Percentiles rank a stretch among this genome's conserved stretches.
These are phyloP conservation scores for Brachypalpus laphriformis DNA, from an alignment of 2,888 invertebrate genomes.

Conservation along the genomic window DNA sequence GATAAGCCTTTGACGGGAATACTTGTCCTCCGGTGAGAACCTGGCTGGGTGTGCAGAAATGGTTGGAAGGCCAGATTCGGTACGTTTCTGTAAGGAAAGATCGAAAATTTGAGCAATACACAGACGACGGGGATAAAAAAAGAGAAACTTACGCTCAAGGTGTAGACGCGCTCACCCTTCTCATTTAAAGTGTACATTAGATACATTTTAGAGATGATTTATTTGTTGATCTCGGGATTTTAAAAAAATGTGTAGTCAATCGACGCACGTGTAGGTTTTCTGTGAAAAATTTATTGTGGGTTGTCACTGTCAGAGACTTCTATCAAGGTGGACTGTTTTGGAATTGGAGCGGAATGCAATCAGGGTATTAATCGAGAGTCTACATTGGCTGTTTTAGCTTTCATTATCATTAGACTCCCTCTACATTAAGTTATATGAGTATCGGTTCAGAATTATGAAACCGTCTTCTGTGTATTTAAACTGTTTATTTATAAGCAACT, in stretches of 20 bases:
- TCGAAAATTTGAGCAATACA: background rate
- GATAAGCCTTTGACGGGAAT: constrained; percentile 93
- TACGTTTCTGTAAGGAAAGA: constrained; percentile 86
- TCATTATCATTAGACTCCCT: too few species aligned
- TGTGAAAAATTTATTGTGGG: background rate
- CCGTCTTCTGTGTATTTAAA: too few species aligned
- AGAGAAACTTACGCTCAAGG: constrained; percentile 87
- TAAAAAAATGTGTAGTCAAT: background rate
- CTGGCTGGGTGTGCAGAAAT: constrained; percentile 95
- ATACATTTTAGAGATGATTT: constrained; percentile 85
- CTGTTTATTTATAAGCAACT: too few species aligned
- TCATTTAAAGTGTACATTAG: constrained; percentile 90
- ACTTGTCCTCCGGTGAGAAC: constrained; percentile 97
- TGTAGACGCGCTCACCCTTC: constrained; percentile 92
- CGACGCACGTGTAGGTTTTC: background rate
- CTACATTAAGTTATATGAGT: too few species aligned
- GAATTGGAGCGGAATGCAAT: background rate
- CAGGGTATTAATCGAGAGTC: background rate
- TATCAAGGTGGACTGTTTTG: background rate
- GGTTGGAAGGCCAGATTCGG: constrained; percentile 91
- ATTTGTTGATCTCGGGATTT: background rate
- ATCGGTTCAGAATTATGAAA: too few species aligned
- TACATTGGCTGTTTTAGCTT: background rate
- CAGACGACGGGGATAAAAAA: background rate
- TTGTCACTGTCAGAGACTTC: background rate